Evolutionary conservation across 2,113 vertebrate genomes (phyloP), one percentile per base, ranked within the genome.

Genomic region (Myocastor coypus): DNA sequence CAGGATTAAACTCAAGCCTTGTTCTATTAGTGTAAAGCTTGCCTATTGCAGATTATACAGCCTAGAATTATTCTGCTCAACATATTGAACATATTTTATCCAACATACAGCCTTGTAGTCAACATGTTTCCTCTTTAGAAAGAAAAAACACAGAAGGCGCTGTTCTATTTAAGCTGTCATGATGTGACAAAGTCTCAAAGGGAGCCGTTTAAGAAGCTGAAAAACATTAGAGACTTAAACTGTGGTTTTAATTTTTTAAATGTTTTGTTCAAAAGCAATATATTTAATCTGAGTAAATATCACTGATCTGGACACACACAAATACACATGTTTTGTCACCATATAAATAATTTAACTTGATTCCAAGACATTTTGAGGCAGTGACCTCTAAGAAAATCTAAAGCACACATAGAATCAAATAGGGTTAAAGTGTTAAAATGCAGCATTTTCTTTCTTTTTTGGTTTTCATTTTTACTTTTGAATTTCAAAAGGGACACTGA

Each of bases 361-460:
- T 98, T 98, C 96, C 66, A 83, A 98, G 97, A 98, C 96, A 97
- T 97, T 98, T 96, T 94, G 68, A 98, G 91, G 97, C 97, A 90
- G 59, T 97, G 92, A 96, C 59, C 87, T 83, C 97, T 97, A 94
- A 26, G 97, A 98, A 98, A 98, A 98, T 98, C 97, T 98, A 96
- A 98, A 98, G 98, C 96, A 97, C 95, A 96, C 71, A 4, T 97
- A 91, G 97, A 82, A 97, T 97, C 97, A 90, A 96, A 90, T 96
- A 96, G 95, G 96, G 89, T 92, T 96, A 91, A 98, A 98, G 97
- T 96, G 81, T 96, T 97, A 97, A 98, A 98, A 97, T 80, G 89
- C 81, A 16, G 92, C 87, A 94, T 98, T 97, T 85, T 63, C 30
- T 10, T 63, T 52, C 17, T 14, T 20, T 69, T 26, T 34, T 63